Percentiles rank a stretch among this genome's conserved stretches.
phyloP scores from a whole-genome alignment of 2,888 invertebrate species.

The Timema podura region DNA sequence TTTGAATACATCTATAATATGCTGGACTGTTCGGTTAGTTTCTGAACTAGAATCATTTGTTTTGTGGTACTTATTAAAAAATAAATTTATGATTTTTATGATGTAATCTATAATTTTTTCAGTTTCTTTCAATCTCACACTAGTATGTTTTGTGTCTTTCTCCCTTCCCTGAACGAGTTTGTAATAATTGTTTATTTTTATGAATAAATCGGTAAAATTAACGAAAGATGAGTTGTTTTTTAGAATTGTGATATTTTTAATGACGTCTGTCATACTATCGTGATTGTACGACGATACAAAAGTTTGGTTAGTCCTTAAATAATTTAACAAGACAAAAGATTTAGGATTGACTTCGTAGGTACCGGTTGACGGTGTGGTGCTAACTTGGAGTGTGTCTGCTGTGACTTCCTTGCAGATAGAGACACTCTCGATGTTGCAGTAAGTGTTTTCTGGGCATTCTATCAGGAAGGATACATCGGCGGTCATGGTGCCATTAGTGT shows the following conservation, averaged over 20 bases:
- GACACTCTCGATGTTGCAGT: neutral
- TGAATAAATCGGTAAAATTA: no score
- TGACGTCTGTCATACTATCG: no score
- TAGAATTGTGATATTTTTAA: no score
- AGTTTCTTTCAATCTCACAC: neutral
- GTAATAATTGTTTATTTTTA: no score
- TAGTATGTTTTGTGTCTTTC: no score
- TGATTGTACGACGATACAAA: no score
- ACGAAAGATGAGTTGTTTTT: no score
- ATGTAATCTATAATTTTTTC: neutral
- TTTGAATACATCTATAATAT: neutral
- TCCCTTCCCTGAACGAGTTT: no score
- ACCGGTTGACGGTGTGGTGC: neutral
- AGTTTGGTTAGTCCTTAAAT: no score
- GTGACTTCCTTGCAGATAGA: neutral
- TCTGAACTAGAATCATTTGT: constrained; percentile 5
- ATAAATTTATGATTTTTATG: neutral
- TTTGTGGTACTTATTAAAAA: neutral
- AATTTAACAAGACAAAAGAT: no score
- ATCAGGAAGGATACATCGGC: constrained; percentile 2
- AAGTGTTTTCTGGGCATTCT: constrained; percentile 10
- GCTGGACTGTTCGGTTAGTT: neutral
- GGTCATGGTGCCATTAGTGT: neutral
- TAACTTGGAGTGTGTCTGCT: constrained; percentile 4
- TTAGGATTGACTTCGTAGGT: no score